These are phyloP conservation scores for Tetrapedia diversipes DNA, from an alignment of 2,888 invertebrate genomes.

Conservation along the genomic window DNA sequence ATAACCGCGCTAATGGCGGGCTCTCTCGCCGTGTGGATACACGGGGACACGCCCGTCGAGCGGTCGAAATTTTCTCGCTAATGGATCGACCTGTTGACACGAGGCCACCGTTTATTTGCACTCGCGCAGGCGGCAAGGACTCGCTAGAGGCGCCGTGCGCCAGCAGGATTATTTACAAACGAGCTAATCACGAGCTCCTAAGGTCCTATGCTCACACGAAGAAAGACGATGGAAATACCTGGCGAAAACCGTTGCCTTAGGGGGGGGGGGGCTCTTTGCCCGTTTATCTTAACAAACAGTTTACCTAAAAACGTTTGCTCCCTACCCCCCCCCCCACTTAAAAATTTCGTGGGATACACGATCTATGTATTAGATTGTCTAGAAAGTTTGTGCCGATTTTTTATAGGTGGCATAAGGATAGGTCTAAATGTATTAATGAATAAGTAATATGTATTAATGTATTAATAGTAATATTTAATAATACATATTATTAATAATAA, in stretches of 20 bases:
- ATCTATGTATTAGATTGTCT: no score
- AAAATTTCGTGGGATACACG: slow-evolving; percentile 43
- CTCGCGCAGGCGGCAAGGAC: slow-evolving; percentile 3
- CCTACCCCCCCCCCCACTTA: no score
- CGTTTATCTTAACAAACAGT: slow-evolving; percentile 47
- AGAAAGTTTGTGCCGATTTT: no score
- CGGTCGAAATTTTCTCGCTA: slow-evolving; percentile 58
- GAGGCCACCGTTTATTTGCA: slow-evolving; percentile 46
- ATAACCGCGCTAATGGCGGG: slow-evolving; percentile 65
- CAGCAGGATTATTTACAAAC: slow-evolving; percentile 34
- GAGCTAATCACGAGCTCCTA: slow-evolving; percentile 42
- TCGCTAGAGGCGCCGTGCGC: slow-evolving; percentile 56
- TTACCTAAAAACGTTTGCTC: slow-evolving; percentile 29
- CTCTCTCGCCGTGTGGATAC: slow-evolving; percentile 45
- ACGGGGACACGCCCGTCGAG: slow-evolving; percentile 43
- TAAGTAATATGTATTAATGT: no score
- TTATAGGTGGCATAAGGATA: no score
- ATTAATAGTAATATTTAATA: no score
- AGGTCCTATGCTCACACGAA: slow-evolving; percentile 7
- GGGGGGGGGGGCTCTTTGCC: neutral
- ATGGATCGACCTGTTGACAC: slow-evolving; percentile 68
- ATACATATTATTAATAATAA: no score
- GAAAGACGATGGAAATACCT: slow-evolving; percentile 43
- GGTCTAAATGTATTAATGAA: no score
- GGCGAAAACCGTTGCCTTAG: slow-evolving; percentile 13